phyloP scores from a whole-genome alignment of 2,797 vertebrate species.

The Acanthopagrus latus region DNA sequence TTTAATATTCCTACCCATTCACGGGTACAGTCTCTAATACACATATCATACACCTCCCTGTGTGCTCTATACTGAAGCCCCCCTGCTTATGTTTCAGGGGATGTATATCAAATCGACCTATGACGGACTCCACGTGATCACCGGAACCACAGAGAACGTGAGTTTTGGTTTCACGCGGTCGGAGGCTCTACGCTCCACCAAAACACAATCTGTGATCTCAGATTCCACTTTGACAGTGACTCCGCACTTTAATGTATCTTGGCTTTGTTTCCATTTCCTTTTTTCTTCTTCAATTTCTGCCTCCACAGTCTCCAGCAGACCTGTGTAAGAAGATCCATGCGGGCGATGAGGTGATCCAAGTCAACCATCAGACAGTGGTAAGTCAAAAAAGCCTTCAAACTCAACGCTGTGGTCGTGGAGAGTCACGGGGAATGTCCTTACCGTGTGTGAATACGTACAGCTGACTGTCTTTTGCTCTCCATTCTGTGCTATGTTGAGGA shows the following conservation, averaged over 20 bases:
- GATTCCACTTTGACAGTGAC: not conserved
- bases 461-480: constrained; percentile 30
- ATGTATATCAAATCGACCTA: constrained; percentile 90
- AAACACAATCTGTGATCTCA: not conserved
- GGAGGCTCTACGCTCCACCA: not conserved
- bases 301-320: constrained; percentile 86
- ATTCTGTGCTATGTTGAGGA: constrained; percentile 46
- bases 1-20: not conserved
- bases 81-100: constrained; percentile 74
- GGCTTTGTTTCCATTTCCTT: constrained; percentile 1
- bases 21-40: not conserved
- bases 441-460: constrained; percentile 13
- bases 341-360: constrained; percentile 88
- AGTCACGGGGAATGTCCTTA: constrained; percentile 9
- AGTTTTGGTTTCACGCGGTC: constrained; percentile 54
- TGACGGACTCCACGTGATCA: constrained; percentile 88
- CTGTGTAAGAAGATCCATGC: constrained; percentile 89
- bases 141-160: constrained; percentile 88
- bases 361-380: constrained; percentile 89
- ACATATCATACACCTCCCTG: not conserved
- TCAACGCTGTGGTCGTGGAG: not conserved
- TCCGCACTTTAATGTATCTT: not conserved
- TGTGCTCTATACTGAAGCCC: constrained; percentile 10
- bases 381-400: constrained; percentile 59
- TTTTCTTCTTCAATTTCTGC: constrained; percentile 24